A percentile compares a stretch with the other conserved stretches of the same genome.
phyloP scores from a whole-genome alignment of 1,140 invertebrate species.

The Cryptotermes secundus region DNA sequence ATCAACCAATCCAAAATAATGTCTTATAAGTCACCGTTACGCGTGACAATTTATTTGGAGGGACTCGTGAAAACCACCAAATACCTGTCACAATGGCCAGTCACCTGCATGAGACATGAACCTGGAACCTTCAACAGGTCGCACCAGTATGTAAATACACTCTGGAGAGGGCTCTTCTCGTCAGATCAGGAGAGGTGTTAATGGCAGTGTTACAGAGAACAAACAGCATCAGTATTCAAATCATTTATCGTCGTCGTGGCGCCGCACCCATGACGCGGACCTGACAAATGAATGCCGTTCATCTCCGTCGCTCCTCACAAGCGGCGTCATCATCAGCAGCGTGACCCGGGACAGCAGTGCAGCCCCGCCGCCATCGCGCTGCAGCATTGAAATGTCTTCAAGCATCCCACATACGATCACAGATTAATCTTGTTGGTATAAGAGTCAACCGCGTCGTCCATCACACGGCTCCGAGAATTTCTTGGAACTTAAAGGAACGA shows the following conservation, averaged over 20 bases:
- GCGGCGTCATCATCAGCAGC: not conserved
- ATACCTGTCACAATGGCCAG: too few relatives aligned
- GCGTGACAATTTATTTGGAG: too few relatives aligned
- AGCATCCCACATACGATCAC: not conserved
- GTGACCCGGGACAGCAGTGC: not conserved
- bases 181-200: not conserved
- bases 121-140: too few relatives aligned
- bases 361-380: too few relatives aligned
- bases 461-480: not conserved
- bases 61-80: too few relatives aligned
- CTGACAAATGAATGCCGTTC: not conserved
- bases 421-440: constrained; percentile 18
- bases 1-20: too few relatives aligned
- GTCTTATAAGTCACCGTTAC: too few relatives aligned
- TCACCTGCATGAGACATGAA: too few relatives aligned
- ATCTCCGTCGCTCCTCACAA: not conserved
- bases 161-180: too few relatives aligned
- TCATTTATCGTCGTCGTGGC: not conserved
- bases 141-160: too few relatives aligned
- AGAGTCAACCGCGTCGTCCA: constrained; percentile 8
- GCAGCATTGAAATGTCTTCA: constrained; percentile 16
- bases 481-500: not conserved
- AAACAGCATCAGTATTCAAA: not conserved
- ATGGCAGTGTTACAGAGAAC: not conserved
- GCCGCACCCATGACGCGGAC: not conserved